Base-by-base conservation (phyloP, 1,140 invertebrate species). In the Rhyzopertha dominica region DNA sequence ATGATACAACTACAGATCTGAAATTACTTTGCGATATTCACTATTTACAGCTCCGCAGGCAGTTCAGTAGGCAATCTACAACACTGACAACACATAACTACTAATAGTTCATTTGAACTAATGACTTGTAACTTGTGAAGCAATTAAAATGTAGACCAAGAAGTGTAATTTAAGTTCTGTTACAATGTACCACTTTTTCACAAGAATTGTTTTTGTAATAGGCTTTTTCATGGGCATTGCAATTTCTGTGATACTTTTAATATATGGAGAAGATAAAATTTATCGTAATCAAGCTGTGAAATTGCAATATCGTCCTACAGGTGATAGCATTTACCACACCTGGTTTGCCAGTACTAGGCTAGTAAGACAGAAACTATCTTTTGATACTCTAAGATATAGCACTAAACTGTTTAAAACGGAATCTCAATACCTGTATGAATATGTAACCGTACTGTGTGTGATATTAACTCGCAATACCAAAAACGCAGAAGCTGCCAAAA, bases 391-490 rank as follows among this genome's bases (percentile, higher is more conserved):
- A 43, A 29, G 46, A 8, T 48, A 48, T 31, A 29, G 31, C 7
- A 10, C 14, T 4, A 9, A 28, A 2, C 36, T 36, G 30, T 37
- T 36, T 25, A 30, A 36, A 16, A 14, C 34, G 18, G 46, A 48
- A 24, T n/a, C 38, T 8, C 9, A 41, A 13, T 48, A 42, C 31
- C 37, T 48, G 37, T 43, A 28, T n/a, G 18, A 48, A n/a, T 42
- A 34, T 22, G 12, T 48, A n/a, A 17, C 32, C 18, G 23, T 48
- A 10, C 9, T 31, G 17, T 48, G 46, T 37, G 16, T 41, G n/a
- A 43, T 48, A 28, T 18, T 48, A 22, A 26, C 31, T 20, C 24
- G 25, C 20, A 48, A 43, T 23, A 20, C 19, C 12, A 48, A 37
- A 30, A 30, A 43, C 31, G 39, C 20, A 2, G 32, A 48, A 30